A percentile compares a stretch with the other conserved stretches of the same genome.
Evolutionary conservation across 53 echinoderm and acorn worm species (phyloP).

Genomic region (Actinopyga echinites): DNA sequence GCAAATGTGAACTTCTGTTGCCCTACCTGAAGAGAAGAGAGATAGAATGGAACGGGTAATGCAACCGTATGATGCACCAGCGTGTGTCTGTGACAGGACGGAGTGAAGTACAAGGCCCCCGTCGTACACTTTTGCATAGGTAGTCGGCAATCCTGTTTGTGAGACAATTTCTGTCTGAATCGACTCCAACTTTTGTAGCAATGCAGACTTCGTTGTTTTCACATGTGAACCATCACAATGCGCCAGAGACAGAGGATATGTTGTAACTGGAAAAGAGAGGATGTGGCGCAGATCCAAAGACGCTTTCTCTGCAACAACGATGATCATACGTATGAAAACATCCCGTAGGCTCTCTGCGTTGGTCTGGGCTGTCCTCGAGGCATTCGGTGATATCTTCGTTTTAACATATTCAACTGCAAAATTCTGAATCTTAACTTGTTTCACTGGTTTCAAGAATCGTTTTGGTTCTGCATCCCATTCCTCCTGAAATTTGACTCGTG

Average conservation of each 20-base stretch:
- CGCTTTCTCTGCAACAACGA: slow-evolving; percentile 42
- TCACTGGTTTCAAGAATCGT: slow-evolving; percentile 51
- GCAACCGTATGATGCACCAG: slow-evolving; percentile 49
- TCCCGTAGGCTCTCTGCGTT: slow-evolving; percentile 48
- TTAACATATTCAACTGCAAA: slow-evolving; percentile 32
- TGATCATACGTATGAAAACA: slow-evolving; percentile 45
- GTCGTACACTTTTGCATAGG: slow-evolving; percentile 44
- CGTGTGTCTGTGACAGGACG: slow-evolving; percentile 54
- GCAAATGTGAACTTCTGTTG: slow-evolving; percentile 58
- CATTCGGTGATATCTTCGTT: background rate
- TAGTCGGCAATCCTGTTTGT: slow-evolving; percentile 4
- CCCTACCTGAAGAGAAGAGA: slow-evolving; percentile 29
- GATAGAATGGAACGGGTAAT: slow-evolving; percentile 54
- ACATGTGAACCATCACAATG: slow-evolving; percentile 37
- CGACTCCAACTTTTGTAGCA: slow-evolving; percentile 45
- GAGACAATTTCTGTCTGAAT: slow-evolving; percentile 56
- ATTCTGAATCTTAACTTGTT: slow-evolving; percentile 44
- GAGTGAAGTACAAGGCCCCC: slow-evolving; percentile 69
- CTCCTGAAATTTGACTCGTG: slow-evolving; percentile 26
- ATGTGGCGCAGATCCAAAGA: slow-evolving; percentile 41
- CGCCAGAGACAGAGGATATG: slow-evolving; percentile 10
- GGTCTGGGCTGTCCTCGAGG: background rate
- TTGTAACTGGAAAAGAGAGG: slow-evolving; percentile 44
- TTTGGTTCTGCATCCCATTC: slow-evolving; percentile 40
- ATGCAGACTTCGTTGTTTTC: slow-evolving; percentile 56